These are phyloP conservation scores for Dermatophagoides farinae DNA, from an alignment of 1,140 invertebrate genomes.

Conservation along the genomic window DNA sequence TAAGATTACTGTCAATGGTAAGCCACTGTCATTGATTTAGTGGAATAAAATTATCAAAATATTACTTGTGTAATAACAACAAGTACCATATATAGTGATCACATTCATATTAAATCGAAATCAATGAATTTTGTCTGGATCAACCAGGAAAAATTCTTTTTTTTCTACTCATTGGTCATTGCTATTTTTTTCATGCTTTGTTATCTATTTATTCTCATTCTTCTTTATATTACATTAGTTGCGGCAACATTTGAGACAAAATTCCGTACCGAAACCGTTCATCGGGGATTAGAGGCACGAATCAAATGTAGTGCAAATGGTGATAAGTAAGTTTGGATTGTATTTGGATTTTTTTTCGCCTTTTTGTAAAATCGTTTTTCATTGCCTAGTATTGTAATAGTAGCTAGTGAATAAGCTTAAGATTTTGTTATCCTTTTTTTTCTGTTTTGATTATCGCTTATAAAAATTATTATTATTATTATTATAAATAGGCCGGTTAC, in stretches of 20 bases:
- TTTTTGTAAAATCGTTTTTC: neutral
- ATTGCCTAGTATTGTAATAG: neutral
- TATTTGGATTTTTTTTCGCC: neutral
- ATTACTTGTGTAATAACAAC: neutral
- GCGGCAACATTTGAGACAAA: slow-evolving; percentile 22
- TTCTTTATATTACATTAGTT: slow-evolving; percentile 15
- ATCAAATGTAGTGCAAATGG: slow-evolving; percentile 28
- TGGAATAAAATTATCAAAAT: neutral
- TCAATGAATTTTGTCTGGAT: neutral
- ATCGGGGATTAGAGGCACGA: slow-evolving; percentile 24
- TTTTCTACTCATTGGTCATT: neutral
- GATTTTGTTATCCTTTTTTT: neutral
- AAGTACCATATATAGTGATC: neutral
- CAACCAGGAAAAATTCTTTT: neutral
- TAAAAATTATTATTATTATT: neutral
- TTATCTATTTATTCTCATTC: neutral
- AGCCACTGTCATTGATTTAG: slow-evolving; percentile 15
- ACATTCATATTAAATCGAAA: neutral
- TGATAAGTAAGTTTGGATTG: slow-evolving; percentile 19
- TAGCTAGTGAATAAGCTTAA: neutral
- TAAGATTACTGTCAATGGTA: slow-evolving; percentile 33
- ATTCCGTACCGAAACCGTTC: slow-evolving; percentile 20
- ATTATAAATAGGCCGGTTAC: slow-evolving; percentile 23
- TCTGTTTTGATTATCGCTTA: neutral
- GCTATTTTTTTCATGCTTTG: neutral